Percentiles rank a stretch among this genome's conserved stretches.
These are phyloP conservation scores for Drosophila paucipuncta DNA, from an alignment of 2,888 invertebrate genomes.

Conservation along the genomic window DNA sequence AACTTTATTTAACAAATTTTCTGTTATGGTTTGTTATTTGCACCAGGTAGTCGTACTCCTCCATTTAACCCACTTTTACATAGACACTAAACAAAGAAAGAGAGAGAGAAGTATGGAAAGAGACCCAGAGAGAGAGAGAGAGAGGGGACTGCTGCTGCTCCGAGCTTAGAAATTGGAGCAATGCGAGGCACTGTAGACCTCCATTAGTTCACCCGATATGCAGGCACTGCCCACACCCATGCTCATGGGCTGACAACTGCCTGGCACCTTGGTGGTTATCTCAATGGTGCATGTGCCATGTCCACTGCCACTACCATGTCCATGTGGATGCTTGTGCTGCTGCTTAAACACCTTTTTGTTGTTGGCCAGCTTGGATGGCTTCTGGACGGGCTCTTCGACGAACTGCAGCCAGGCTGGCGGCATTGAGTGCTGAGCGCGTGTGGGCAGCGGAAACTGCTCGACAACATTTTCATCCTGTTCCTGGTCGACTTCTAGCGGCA, in stretches of 20 bases:
- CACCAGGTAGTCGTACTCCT: slow-evolving; percentile 72
- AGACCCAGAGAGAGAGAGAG: not conserved
- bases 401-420: slow-evolving; percentile 73
- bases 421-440: slow-evolving; percentile 51
- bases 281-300: slow-evolving; percentile 79
- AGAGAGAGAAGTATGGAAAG: not conserved
- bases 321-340: slow-evolving; percentile 55
- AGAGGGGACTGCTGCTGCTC: not conserved
- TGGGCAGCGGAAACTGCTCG: slow-evolving; percentile 32
- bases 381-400: slow-evolving; percentile 63
- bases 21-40: slow-evolving; percentile 35
- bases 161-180: slow-evolving; percentile 51
- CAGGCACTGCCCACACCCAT: slow-evolving; percentile 79
- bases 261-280: slow-evolving; percentile 80
- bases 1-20: slow-evolving; percentile 54
- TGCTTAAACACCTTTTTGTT: slow-evolving; percentile 58
- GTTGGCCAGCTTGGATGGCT: slow-evolving; percentile 32
- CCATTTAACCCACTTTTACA: slow-evolving; percentile 42
- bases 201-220: slow-evolving; percentile 83
- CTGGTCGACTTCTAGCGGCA: slow-evolving; percentile 68
- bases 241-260: slow-evolving; percentile 81
- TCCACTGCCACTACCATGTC: slow-evolving; percentile 22
- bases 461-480: slow-evolving; percentile 37
- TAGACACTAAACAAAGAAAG: slow-evolving; percentile 42
- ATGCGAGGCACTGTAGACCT: slow-evolving; percentile 68